Conservation (phyloP, 1,140 invertebrate species). For the Drosophila bocqueti region DNA sequence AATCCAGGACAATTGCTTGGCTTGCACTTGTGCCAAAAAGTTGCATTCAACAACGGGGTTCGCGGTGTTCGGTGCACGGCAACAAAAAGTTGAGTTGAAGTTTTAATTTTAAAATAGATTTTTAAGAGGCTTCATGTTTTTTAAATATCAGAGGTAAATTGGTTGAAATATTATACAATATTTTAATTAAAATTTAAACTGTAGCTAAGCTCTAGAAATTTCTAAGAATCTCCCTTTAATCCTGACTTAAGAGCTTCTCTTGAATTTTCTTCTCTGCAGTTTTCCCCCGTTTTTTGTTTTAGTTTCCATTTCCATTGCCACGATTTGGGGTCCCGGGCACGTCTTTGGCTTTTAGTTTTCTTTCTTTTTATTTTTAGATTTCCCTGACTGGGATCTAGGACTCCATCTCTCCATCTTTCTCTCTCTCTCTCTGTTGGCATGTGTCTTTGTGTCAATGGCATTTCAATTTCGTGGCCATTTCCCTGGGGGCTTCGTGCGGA, state of each 20-base stretch:
- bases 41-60: slow-evolving; percentile 34
- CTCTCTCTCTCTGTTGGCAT: neutral
- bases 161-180: no score
- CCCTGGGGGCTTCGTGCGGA: slow-evolving; percentile 20
- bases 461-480: slow-evolving; percentile 53
- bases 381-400: neutral
- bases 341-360: slow-evolving; percentile 18
- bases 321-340: slow-evolving; percentile 36
- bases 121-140: neutral
- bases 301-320: slow-evolving; percentile 26
- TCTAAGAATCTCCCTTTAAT: neutral
- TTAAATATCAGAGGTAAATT: neutral
- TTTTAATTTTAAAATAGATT: neutral
- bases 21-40: slow-evolving; percentile 59
- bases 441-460: slow-evolving; percentile 45
- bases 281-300: neutral
- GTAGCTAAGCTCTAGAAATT: neutral
- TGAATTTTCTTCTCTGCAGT: neutral
- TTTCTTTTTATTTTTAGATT: neutral
- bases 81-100: neutral
- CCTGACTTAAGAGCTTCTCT: neutral
- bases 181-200: neutral
- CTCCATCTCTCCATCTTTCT: neutral
- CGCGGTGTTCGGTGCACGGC: neutral
- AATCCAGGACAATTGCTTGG: slow-evolving; percentile 52